A percentile compares a stretch with the other conserved stretches of the same genome.
Conservation (phyloP, 2,113 vertebrate genomes). For the Ellobius talpinus region DNA sequence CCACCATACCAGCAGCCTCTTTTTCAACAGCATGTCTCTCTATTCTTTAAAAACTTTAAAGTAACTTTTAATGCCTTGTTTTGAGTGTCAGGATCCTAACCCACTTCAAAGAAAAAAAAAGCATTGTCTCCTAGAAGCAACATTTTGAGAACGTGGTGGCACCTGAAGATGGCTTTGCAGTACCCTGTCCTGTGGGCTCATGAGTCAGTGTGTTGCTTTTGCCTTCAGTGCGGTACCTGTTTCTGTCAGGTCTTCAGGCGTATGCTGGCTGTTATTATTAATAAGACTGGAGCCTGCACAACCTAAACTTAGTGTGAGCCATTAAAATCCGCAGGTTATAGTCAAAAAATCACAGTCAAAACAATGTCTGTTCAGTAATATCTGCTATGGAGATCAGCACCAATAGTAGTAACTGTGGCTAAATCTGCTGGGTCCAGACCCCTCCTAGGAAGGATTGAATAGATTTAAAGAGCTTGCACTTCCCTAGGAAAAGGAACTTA, state of each 20-base stretch:
- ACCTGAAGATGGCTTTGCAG: conserved; percentile 69
- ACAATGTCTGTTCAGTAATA: conserved; percentile 80
- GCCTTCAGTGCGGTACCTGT: conserved; percentile 49
- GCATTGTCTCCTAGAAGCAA: conserved; percentile 67
- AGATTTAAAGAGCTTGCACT: conserved; percentile 70
- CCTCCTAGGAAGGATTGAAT: conserved; percentile 46
- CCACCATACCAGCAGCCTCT: neutral
- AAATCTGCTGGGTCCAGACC: conserved; percentile 19
- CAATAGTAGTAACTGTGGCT: conserved; percentile 71
- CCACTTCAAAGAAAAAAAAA: neutral
- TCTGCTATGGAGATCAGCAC: conserved; percentile 73
- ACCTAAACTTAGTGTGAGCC: conserved; percentile 81
- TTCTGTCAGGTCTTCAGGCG: conserved; percentile 83
- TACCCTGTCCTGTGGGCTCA: conserved; percentile 76
- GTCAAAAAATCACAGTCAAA: conserved; percentile 64
- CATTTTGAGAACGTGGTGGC: conserved; percentile 75
- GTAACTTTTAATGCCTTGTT: conserved; percentile 79
- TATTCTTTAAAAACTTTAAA: conserved; percentile 77
- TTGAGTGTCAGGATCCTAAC: conserved; percentile 6
- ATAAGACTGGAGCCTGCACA: conserved; percentile 77
- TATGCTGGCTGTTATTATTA: conserved; percentile 83
- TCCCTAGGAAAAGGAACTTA: conserved; percentile 69
- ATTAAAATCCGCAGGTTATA: conserved; percentile 80
- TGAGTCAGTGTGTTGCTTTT: conserved; percentile 70
- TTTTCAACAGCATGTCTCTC: neutral